These are phyloP conservation scores for Mamestra configurata DNA, from an alignment of 1,140 invertebrate species.

Conservation along the genomic window DNA sequence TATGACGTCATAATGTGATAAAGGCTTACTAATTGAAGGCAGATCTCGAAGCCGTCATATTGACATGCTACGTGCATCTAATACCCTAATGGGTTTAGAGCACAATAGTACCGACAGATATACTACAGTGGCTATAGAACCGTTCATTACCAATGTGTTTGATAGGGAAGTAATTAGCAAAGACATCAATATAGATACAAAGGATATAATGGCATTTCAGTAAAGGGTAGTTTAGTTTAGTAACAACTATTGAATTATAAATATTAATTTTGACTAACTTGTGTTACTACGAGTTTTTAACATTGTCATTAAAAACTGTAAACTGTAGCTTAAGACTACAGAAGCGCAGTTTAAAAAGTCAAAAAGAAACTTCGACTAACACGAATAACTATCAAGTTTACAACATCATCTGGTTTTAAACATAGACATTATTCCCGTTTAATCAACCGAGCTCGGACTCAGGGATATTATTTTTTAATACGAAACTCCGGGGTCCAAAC, in stretches of 20 bases:
- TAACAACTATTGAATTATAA: too few relatives aligned
- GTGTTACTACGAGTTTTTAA: too few relatives aligned
- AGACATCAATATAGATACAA: too few relatives aligned
- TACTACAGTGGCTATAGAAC: not conserved
- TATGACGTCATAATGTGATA: not conserved
- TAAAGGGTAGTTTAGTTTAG: too few relatives aligned
- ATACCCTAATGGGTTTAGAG: not conserved
- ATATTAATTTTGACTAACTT: too few relatives aligned
- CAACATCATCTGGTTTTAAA: slow-evolving; percentile 13
- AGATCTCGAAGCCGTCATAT: not conserved
- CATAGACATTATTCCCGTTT: not conserved
- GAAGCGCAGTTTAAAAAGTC: not conserved
- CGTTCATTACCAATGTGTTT: not conserved
- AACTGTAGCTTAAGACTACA: not conserved
- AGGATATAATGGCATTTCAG: too few relatives aligned
- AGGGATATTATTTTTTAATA: not conserved
- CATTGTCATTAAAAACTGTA: not conserved
- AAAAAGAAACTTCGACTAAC: not conserved
- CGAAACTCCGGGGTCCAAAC: not conserved
- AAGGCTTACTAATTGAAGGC: not conserved
- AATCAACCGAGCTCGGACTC: not conserved
- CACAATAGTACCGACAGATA: not conserved
- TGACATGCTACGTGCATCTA: not conserved
- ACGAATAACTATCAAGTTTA: slow-evolving; percentile 25
- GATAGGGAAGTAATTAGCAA: not conserved